Evolutionary conservation across 1,140 invertebrate species (phyloP).

Genomic region (Saccostrea echinata): DNA sequence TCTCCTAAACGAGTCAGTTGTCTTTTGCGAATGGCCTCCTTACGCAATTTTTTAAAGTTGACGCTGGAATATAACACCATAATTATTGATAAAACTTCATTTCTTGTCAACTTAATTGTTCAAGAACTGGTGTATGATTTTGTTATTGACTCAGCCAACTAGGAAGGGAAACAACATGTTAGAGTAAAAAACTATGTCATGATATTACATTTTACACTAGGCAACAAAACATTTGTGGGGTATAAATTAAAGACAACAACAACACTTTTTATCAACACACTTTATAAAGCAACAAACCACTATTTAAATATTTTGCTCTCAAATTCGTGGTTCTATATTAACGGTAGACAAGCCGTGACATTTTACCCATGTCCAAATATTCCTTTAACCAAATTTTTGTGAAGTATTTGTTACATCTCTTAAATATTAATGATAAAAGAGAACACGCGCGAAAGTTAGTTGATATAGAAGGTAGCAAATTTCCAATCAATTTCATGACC

Average conservation of each 20-base stretch:
- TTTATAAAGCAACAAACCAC: neutral
- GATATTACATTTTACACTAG: no score
- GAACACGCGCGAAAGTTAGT: neutral
- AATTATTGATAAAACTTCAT: neutral
- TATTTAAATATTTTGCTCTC: neutral
- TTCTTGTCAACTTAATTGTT: conserved; percentile 5
- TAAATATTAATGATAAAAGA: neutral
- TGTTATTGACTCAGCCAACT: neutral
- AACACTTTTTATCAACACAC: neutral
- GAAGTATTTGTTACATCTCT: neutral
- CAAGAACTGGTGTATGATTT: neutral
- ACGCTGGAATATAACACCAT: neutral
- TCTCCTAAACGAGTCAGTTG: neutral
- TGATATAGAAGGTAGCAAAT: neutral
- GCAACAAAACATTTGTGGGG: no score
- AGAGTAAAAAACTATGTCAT: no score
- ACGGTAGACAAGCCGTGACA: neutral
- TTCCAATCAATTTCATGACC: neutral
- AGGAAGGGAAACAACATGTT: no score
- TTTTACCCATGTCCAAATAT: no score
- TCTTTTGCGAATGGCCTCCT: neutral
- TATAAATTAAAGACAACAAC: neutral
- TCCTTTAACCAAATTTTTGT: neutral
- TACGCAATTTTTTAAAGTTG: neutral
- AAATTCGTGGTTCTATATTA: neutral